phyloP scores from a whole-genome alignment of 1,140 invertebrate species.

The Xylocopa sonorina region DNA sequence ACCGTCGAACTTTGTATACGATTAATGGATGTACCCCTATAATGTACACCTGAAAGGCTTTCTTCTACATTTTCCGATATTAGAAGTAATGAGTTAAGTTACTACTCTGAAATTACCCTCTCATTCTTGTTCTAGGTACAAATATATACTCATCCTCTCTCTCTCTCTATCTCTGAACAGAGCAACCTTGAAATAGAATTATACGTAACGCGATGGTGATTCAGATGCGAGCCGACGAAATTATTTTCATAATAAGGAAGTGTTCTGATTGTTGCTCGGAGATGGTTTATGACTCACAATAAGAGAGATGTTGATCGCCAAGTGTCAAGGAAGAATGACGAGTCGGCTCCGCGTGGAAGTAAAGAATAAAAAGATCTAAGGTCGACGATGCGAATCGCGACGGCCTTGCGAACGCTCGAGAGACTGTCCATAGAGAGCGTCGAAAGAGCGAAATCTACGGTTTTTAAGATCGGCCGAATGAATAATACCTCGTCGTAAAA shows the following conservation, averaged over 20 bases:
- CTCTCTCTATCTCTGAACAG: neutral
- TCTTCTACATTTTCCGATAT: no score
- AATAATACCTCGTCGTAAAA: neutral
- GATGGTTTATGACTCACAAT: neutral
- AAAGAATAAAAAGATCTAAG: slow-evolving; percentile 2
- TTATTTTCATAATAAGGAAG: neutral
- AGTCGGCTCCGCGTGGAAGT: neutral
- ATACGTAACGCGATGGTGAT: neutral
- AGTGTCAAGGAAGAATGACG: neutral
- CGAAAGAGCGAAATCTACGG: neutral
- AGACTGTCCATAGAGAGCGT: neutral
- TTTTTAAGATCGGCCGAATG: neutral
- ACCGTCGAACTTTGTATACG: no score
- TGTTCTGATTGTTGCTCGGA: neutral
- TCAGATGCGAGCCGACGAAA: no score
- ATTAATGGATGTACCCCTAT: neutral
- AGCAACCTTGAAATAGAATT: neutral
- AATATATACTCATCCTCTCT: neutral
- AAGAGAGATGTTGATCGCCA: neutral
- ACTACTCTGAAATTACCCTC: no score
- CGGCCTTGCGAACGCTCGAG: neutral
- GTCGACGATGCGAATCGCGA: neutral
- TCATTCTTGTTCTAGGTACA: no score
- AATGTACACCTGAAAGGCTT: neutral
- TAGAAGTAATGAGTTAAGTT: no score